Base-by-base conservation (phyloP, 2,888 invertebrate genomes). In the Drosophila sordidapex region DNA sequence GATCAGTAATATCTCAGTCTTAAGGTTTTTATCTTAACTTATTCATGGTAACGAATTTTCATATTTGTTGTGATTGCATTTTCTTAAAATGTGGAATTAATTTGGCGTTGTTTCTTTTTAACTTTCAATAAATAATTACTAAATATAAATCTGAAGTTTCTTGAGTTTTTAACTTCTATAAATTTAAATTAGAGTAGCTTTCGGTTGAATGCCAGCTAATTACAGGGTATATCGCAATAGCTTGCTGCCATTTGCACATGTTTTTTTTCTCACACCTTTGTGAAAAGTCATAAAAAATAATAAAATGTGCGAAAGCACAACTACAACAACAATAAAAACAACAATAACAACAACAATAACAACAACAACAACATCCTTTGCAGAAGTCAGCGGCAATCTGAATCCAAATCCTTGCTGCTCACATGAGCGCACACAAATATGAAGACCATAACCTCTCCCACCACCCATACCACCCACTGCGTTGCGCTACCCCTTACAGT, bases 271-370 rank as follows among this genome's bases (percentile, higher is more conserved):
- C 85, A 72, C 85, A 84, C 87, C 81, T 81, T 80, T 75, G 81
- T 74, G 78, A 79, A 87, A 84, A 80, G 82, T 89, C 87, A 87
- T 89, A 85, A 85, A 85, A 85, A 84, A 85, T 89, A 85, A 85
- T 85, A 85, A 85, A 89, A 85, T 85, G 89, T 89, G 87, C 82
- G 77, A 86, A 78, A 81, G 70, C 75, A 72, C 81, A 89, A 81
- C 79, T 78, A 76, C 84, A 68, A 75, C 63, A 78, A 43, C 53
- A 58, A 59, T 31, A 59, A 58, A 64, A 69, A 36, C 29, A 60
- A 60, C 40, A 60, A 29, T 5, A 51, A 46, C 21, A 54, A 51
- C 36, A 43, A n/a, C 53, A 46, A 40, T 7, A 25, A 53, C 27
- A 27, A 27, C 27, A 27, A 53, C 10, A 43, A 43, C 4, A 5